phyloP scores from a whole-genome alignment of 2,888 invertebrate genomes.

The Plebejus anna region DNA sequence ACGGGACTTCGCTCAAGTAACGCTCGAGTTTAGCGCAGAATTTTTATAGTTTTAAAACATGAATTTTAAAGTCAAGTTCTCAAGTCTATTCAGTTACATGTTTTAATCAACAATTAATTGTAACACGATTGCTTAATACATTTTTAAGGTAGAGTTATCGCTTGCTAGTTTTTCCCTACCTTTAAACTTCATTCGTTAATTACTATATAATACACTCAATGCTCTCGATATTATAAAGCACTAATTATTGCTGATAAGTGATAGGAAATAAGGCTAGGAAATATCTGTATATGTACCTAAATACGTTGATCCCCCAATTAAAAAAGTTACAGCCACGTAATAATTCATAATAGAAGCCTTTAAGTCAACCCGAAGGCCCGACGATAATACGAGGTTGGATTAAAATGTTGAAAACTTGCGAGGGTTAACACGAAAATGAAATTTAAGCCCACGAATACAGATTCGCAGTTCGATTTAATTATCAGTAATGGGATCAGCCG shows the following conservation, averaged over 20 bases:
- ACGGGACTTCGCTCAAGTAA: conserved; percentile 35
- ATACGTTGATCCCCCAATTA: conserved; percentile 18
- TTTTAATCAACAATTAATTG: too few relatives aligned
- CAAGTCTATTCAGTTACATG: not conserved
- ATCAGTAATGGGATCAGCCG: conserved; percentile 63
- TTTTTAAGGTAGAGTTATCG: too few relatives aligned
- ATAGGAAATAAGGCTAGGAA: not conserved
- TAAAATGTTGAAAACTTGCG: conserved; percentile 43
- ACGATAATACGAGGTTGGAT: conserved; percentile 35
- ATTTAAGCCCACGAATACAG: conserved; percentile 55
- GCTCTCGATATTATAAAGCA: too few relatives aligned
- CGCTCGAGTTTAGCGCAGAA: conserved; percentile 31
- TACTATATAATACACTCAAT: too few relatives aligned
- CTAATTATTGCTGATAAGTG: not conserved
- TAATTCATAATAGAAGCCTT: conserved; percentile 23
- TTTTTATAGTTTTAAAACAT: conserved; percentile 36
- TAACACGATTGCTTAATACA: too few relatives aligned
- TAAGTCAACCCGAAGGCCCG: conserved; percentile 11
- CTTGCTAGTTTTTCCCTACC: too few relatives aligned
- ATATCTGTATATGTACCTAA: not conserved
- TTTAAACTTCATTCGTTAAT: too few relatives aligned
- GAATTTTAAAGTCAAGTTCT: conserved; percentile 10
- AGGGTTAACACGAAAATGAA: conserved; percentile 54
- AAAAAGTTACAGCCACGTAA: conserved; percentile 22
- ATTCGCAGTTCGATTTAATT: conserved; percentile 60